Evolutionary conservation across 1,140 invertebrate species (phyloP).

Genomic region (Pseudachorutes palmiensis): DNA sequence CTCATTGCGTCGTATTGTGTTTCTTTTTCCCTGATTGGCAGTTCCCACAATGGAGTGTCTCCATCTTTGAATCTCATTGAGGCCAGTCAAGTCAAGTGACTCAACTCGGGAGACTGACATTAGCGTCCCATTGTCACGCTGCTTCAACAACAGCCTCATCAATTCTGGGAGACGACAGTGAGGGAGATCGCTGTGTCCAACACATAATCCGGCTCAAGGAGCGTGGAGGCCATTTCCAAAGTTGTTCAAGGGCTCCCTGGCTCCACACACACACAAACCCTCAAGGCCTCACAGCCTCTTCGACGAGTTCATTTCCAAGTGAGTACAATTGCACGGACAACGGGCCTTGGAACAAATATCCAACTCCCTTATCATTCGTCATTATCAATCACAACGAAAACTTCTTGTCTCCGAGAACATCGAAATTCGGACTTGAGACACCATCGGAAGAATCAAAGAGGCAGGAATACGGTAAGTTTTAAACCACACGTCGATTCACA

Average conservation of each 20-base stretch:
- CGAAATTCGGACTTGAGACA: background rate
- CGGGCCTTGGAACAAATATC: too few species aligned
- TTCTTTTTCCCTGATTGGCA: background rate
- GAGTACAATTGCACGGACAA: too few species aligned
- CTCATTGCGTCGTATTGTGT: too few species aligned
- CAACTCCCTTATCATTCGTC: constrained; percentile 2
- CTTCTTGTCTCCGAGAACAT: background rate
- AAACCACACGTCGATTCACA: too few species aligned
- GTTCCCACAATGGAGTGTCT: background rate
- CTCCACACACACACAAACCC: background rate
- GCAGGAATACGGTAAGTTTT: background rate
- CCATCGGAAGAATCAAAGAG: background rate
- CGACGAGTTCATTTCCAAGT: too few species aligned
- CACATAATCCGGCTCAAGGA: too few species aligned
- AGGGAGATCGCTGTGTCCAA: too few species aligned
- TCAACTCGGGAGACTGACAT: background rate
- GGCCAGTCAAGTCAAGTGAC: background rate
- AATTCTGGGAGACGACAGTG: background rate
- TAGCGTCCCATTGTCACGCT: constrained; percentile 3
- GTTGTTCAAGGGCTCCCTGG: background rate
- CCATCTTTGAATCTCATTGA: background rate
- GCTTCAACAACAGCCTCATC: background rate
- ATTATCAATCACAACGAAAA: constrained; percentile 2
- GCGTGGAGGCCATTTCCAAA: background rate
- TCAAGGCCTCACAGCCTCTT: background rate